phyloP scores from a whole-genome alignment of 1,140 invertebrate genomes.

The Papilio aristodemus region DNA sequence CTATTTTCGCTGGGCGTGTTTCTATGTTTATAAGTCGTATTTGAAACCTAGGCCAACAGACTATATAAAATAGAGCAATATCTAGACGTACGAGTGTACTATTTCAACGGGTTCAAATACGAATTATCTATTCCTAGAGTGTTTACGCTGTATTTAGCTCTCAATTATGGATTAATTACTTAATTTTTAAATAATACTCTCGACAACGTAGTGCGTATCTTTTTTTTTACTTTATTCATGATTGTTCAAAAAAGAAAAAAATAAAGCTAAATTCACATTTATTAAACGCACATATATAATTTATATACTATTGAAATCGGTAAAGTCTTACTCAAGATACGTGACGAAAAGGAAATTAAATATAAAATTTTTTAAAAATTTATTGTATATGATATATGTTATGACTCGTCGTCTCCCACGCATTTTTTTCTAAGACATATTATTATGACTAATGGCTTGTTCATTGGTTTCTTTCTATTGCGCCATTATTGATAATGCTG shows the following conservation, averaged over 20 bases:
- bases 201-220: too few relatives aligned
- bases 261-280: too few relatives aligned
- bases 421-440: not conserved
- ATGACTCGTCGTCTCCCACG: constrained; percentile 1
- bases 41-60: constrained; percentile 23
- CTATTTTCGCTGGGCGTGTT: constrained; percentile 10
- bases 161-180: constrained; percentile 26
- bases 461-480: constrained; percentile 16
- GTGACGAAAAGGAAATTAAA: too few relatives aligned
- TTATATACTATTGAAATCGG: too few relatives aligned
- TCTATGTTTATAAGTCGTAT: not conserved
- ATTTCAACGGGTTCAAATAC: constrained; percentile 30
- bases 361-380: too few relatives aligned
- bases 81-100: constrained; percentile 12
- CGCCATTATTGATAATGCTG: constrained; percentile 24
- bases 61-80: constrained; percentile 11
- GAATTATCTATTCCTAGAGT: constrained; percentile 25
- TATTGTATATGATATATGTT: not conserved
- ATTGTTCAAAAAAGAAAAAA: too few relatives aligned
- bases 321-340: too few relatives aligned
- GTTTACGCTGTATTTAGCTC: constrained; percentile 1
- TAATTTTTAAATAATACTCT: not conserved
- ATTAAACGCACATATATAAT: too few relatives aligned
- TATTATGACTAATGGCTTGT: constrained; percentile 16
- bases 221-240: too few relatives aligned